Evolutionary conservation across 2,888 invertebrate genomes (phyloP), one percentile per base, ranked within the genome.

Genomic region (Apamea crenata): DNA sequence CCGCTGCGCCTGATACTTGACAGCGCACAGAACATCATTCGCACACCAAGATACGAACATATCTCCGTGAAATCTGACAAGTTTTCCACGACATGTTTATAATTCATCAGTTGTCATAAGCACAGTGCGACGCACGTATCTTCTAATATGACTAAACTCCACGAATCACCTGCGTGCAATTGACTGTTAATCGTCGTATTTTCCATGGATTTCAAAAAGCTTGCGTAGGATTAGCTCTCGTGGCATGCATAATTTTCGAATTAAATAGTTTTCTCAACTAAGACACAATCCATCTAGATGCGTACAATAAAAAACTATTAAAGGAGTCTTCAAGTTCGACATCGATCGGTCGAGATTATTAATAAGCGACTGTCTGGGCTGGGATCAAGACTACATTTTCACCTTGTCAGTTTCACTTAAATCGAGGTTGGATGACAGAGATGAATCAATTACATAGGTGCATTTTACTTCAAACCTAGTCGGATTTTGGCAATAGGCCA

Each of bases 1-100:
- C 90, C 91, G 96, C 91, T 96, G 95, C 92, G 85, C 90, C 79
- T 82, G 82, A 73, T 81, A 91, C 90, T 92, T 90, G 90, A 84
- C 91, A 90, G 86, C 85, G 86, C 89, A 87, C 87, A 84, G 81
- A 90, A 90, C 89, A 93, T 89, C 88, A 86, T 91, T 94, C 92
- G 89, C 90, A 90, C 89, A 87, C 88, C 88, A 73, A 83, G 72
- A 81, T 83, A 79, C 84, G 50, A 75, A 78, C 73, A 77, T 82
- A 82, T 88, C 74, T 83, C 72, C 70, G 67, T 68, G 29, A 78
- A 77, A 84, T 79, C 82, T 82, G 50, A 68, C 74, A 77, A 61
- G 63, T 66, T 78, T 85, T 80, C 78, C 78, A 80, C 63, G 71
- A 75, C 47, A 66, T 61, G 75, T 80, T 73, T 53, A 66, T 61